Base-by-base conservation (phyloP, 2,797 vertebrate species). In the Molossus alvarezi region DNA sequence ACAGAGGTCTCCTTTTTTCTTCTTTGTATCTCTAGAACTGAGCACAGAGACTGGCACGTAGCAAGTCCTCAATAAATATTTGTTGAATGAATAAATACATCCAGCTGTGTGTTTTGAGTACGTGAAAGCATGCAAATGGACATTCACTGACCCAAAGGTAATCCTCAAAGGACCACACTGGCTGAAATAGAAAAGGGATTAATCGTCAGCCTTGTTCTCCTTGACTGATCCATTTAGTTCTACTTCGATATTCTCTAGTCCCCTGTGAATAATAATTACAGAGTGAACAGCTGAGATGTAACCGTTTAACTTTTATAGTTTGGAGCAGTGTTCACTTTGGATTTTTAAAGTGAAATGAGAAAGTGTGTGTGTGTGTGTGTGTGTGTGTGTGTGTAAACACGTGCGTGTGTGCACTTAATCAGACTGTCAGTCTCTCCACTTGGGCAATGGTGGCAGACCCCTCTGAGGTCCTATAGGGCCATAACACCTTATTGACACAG, bases 311-410 rank as follows among this genome's bases (percentile, higher is more conserved):
- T 76, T 29, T 64, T 55, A 51, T 79, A 79, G 45, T 93, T 85
- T 77, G 6, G 21, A 88, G 13, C 18, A 37, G 15, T 86, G 53
- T 92, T 58, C 18, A 57, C 20, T 95, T 20, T 48, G 9, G 33
- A 64, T 37, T 88, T 94, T 88, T 80, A 72, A 92, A 79, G 23
- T 27, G n/a, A 93, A 91, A 79, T 67, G n/a, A 25, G 17, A 8
- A 95, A 82, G 6, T 48, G 12, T 88, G 41, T 45, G 41, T 45
- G 41, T 45, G 27, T 64, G 23, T 67, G 13, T 29, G 57, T 12
- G 14, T 62, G 13, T 48, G 1, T 79, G 55, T 17, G n/a, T 29
- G 9, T 21, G 20, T 75, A 13, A 37, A 9, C 23, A 17, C 6
- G 6, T 0, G 1, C 0, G 8, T 18, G 4, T 15, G 7, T 79